Evolutionary conservation across 2,797 vertebrate species (phyloP), one percentile per base, ranked within the genome.

Genomic region (Lepus townsendii): DNA sequence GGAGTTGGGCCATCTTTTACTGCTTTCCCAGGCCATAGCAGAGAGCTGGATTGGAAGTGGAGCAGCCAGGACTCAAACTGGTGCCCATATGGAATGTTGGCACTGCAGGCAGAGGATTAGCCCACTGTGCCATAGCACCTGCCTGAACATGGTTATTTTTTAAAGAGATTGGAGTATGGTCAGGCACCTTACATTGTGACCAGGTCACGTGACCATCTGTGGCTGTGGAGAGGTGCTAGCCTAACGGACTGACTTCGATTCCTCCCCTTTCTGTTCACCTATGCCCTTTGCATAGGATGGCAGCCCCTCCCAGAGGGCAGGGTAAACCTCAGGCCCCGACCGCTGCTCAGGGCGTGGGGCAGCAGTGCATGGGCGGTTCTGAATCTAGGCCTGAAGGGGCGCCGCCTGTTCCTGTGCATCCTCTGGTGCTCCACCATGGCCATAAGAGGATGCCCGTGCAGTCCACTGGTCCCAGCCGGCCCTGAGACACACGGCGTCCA

Each of bases 281-380:
- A 0, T 1, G n/a, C 7, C 4, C 35, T 6, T 30, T 42, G 17
- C 14, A 2, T 0, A 1, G 11, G 69, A 24, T 50, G 54, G 0
- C 5, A 7, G 11, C 12, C 68, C 20, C 71, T 76, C 42, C 47
- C 6, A 7, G 54, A n/a, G 4, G 26, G 27, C 20, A 35, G 52
- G 52, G 22, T 7, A 27, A 66, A 13, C 42, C 75, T 69, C 7
- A 1, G 5, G 22, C 20, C 14, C 16, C 11, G 62, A 63, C 3
- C 19, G 5, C 9, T n/a, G 12, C 11, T 38, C 6, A 22, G 14
- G 42, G 42, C 42, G 42, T 47, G 19, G 68, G 24, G 47, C 35
- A 72, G 54, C 27, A 76, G 65, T 8, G 57, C 30, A 30, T 3
- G 16, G 3, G 62, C n/a, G 12, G n/a, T 63, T 85, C 75, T 66